Percentiles rank a stretch among this genome's conserved stretches.
phyloP scores from a whole-genome alignment of 2,888 invertebrate species.

The Chrysolina oricalcia region DNA sequence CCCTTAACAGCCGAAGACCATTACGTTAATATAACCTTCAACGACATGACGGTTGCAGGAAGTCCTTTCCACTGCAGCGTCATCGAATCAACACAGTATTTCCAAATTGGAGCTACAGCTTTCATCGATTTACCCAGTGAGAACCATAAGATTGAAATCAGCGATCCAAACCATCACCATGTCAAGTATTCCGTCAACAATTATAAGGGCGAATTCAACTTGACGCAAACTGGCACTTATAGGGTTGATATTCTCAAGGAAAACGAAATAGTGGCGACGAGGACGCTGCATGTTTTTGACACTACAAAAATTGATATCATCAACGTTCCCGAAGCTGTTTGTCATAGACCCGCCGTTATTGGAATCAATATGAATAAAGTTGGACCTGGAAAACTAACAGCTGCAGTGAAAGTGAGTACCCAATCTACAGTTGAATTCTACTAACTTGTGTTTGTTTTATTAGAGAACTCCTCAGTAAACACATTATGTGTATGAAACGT shows the following conservation, averaged over 20 bases:
- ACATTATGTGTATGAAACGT: too few species aligned
- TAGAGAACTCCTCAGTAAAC: too few species aligned
- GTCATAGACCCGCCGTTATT: conserved; percentile 87
- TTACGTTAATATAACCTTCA: conserved; percentile 94
- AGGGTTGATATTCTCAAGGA: conserved; percentile 55
- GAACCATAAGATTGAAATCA: conserved; percentile 79
- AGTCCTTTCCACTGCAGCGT: conserved; percentile 89
- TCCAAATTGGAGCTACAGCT: conserved; percentile 79
- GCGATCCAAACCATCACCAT: conserved; percentile 78
- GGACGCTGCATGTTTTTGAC: conserved; percentile 82
- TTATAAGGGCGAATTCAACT: conserved; percentile 71
- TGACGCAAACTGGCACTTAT: conserved; percentile 74
- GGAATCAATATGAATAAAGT: conserved; percentile 79
- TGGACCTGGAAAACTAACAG: conserved; percentile 88
- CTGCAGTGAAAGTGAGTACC: conserved; percentile 78
- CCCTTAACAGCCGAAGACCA: conserved; percentile 93
- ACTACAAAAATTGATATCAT: conserved; percentile 73
- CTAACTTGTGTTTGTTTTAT: background rate
- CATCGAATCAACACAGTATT: conserved; percentile 80
- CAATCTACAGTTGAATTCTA: background rate
- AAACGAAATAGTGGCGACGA: conserved; percentile 66
- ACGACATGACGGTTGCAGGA: conserved; percentile 92
- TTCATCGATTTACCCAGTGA: conserved; percentile 76
- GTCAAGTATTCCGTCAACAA: conserved; percentile 69
- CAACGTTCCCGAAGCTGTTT: conserved; percentile 78